Evolutionary conservation across 1,140 invertebrate genomes (phyloP).

Genomic region (Leptinotarsa texana): DNA sequence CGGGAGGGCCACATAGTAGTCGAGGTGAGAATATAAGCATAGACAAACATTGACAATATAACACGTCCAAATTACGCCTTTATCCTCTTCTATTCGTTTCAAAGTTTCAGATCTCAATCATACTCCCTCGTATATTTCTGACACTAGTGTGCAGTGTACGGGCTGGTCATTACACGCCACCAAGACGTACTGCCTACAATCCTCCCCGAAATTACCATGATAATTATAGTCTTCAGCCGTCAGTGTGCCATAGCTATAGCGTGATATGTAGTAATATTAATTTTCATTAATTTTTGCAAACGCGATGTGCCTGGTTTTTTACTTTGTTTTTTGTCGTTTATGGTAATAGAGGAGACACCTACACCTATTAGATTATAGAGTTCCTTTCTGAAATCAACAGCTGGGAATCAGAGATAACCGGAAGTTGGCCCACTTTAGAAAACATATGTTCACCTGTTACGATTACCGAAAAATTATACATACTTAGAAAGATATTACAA

Average conservation of each 20-base stretch:
- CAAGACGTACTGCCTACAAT: constrained; percentile 50
- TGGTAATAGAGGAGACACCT: background rate
- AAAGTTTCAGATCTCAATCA: no score
- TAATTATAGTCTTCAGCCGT: constrained; percentile 50
- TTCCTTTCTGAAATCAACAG: background rate
- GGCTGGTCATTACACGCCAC: constrained; percentile 50
- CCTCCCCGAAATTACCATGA: constrained; percentile 54
- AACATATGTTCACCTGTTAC: no score
- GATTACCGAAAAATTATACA: no score
- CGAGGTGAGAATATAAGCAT: no score
- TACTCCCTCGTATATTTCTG: background rate
- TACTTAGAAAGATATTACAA: no score
- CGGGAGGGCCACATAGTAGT: no score
- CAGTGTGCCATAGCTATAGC: constrained; percentile 35
- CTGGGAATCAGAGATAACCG: background rate
- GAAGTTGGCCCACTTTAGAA: background rate
- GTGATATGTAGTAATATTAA: constrained; percentile 26
- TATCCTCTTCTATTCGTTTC: no score
- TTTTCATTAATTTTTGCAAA: constrained; percentile 20
- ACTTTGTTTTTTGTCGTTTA: constrained; percentile 9
- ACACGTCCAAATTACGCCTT: no score
- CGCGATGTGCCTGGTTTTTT: constrained; percentile 5
- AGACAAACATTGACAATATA: no score
- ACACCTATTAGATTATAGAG: constrained; percentile 27
- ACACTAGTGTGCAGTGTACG: background rate